A percentile compares a stretch with the other conserved stretches of the same genome.
These are phyloP conservation scores for Bursaphelenchus mucronatus DNA, from an alignment of 1,140 invertebrate species.

Conservation along the genomic window DNA sequence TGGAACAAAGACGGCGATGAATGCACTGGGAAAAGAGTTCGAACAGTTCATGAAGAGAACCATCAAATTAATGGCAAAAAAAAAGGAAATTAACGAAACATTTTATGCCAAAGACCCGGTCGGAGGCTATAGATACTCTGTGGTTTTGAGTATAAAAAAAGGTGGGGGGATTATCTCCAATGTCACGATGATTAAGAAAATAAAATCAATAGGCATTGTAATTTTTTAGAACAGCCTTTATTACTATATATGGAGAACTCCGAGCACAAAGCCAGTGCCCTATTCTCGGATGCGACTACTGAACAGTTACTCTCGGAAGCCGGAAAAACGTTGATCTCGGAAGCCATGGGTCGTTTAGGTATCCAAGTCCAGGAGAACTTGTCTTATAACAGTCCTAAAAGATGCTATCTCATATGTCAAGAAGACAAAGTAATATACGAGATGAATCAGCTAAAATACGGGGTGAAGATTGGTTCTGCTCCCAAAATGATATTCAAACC, in stretches of 20 bases:
- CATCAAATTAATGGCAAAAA: constrained; percentile 44
- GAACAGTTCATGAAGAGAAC: constrained; percentile 50
- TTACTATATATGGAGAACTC: constrained; percentile 54
- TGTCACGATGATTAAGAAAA: neutral
- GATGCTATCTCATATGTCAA: constrained; percentile 41
- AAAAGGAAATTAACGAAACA: constrained; percentile 47
- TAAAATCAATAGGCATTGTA: constrained; percentile 6
- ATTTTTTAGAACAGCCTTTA: constrained; percentile 46
- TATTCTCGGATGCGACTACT: constrained; percentile 57
- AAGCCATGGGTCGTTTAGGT: constrained; percentile 44
- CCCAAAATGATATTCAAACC: constrained; percentile 38
- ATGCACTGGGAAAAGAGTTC: constrained; percentile 51
- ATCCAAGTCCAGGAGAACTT: constrained; percentile 25
- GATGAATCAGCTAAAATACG: constrained; percentile 34
- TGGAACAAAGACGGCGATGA: constrained; percentile 35
- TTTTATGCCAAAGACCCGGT: constrained; percentile 49
- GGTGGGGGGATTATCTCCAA: constrained; percentile 26
- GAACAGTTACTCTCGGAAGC: constrained; percentile 43
- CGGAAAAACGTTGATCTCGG: constrained; percentile 33
- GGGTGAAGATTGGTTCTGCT: constrained; percentile 34
- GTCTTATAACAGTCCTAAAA: neutral
- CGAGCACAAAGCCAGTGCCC: constrained; percentile 43
- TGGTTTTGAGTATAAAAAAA: constrained; percentile 49
- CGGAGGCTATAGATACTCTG: constrained; percentile 50
- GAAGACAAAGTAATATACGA: constrained; percentile 31